phyloP scores from a whole-genome alignment of 2,113 vertebrate species.

The Limnothrissa miodon region DNA sequence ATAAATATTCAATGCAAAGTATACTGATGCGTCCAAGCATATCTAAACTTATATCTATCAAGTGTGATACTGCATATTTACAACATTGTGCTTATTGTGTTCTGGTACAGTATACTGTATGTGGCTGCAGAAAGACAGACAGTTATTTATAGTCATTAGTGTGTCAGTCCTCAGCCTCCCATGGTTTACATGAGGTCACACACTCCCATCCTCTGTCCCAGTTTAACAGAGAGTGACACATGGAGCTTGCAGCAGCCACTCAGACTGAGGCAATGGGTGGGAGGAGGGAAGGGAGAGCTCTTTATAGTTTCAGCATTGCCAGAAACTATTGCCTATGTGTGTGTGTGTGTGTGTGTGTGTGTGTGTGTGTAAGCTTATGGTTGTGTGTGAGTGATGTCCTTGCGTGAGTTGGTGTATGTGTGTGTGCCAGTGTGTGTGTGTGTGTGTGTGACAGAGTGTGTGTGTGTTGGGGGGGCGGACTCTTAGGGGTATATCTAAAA shows the following conservation, averaged over 20 bases:
- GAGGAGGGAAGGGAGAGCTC: background rate
- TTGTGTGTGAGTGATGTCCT: background rate
- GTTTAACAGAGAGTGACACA: slow-evolving; percentile 3
- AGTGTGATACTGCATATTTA: no score
- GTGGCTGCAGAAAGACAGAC: background rate
- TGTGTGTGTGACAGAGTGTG: background rate
- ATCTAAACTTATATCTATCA: no score
- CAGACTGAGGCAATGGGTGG: background rate
- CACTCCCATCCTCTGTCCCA: background rate
- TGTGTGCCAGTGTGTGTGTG: background rate
- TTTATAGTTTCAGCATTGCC: background rate
- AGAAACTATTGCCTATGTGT: background rate
- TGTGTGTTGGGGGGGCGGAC: background rate
- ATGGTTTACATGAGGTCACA: background rate
- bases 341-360: background rate
- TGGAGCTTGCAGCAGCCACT: background rate
- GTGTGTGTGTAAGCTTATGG: background rate
- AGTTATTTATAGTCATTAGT: background rate
- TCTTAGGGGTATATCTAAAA: background rate
- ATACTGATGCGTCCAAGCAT: no score
- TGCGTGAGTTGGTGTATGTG: background rate
- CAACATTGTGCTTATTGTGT: background rate
- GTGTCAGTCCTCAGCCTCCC: background rate
- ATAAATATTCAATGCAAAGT: no score
- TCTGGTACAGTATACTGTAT: background rate